Evolutionary conservation across 2,797 vertebrate genomes (phyloP).

Genomic region (Lepus oiostolus): DNA sequence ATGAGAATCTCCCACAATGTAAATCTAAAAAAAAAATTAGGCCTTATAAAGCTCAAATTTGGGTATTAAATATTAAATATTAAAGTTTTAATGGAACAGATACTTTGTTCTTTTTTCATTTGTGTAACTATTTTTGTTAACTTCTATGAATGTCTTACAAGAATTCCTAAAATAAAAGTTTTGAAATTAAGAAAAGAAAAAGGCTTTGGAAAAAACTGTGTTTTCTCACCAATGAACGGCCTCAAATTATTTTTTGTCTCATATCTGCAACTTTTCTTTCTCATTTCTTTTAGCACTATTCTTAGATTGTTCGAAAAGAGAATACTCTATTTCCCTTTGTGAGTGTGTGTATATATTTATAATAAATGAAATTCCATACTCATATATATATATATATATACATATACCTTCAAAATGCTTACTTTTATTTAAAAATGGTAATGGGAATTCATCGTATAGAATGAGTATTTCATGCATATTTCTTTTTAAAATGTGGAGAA

Average conservation of each 20-base stretch:
- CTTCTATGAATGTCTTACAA: slow-evolving; percentile 70
- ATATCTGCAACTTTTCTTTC: slow-evolving; percentile 67
- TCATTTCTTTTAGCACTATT: slow-evolving; percentile 76
- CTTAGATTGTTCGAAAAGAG: slow-evolving; percentile 58
- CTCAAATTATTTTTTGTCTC: slow-evolving; percentile 78
- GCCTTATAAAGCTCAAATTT: background rate
- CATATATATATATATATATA: slow-evolving; percentile 66
- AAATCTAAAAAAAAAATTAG: accelerated
- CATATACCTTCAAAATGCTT: slow-evolving; percentile 62
- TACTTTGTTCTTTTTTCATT: slow-evolving; percentile 73
- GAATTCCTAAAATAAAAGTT: slow-evolving; percentile 68
- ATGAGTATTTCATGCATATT: background rate
- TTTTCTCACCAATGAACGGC: slow-evolving; percentile 70
- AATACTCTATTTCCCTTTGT: slow-evolving; percentile 70
- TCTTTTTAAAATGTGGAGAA: background rate
- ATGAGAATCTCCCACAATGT: background rate
- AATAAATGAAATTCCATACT: slow-evolving; percentile 75
- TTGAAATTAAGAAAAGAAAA: slow-evolving; percentile 23
- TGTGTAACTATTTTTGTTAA: slow-evolving; percentile 62
- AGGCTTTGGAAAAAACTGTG: slow-evolving; percentile 59
- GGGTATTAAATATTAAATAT: slow-evolving; percentile 5
- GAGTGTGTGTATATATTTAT: slow-evolving; percentile 48
- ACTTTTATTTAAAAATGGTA: slow-evolving; percentile 61
- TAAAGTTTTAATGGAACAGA: slow-evolving; percentile 38
- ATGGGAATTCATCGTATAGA: slow-evolving; percentile 38